These are phyloP conservation scores for Spodoptera picta DNA, from an alignment of 2,888 invertebrate species.

Conservation along the genomic window DNA sequence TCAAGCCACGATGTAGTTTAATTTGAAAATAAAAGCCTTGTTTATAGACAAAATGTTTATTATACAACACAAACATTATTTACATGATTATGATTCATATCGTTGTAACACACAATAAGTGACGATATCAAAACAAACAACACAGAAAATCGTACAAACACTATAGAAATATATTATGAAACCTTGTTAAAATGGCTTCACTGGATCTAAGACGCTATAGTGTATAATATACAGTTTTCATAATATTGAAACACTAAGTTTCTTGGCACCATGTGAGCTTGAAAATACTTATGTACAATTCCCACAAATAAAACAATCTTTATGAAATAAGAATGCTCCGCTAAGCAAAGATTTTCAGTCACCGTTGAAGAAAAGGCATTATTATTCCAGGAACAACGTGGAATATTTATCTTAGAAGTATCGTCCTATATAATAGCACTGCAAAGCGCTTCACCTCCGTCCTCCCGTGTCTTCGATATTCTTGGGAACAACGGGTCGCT, in stretches of 20 bases:
- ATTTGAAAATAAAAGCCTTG: slow-evolving; percentile 15
- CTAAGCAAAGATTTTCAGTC: slow-evolving; percentile 46
- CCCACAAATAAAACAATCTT: slow-evolving; percentile 35
- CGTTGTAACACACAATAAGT: slow-evolving; percentile 55
- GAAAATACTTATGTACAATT: slow-evolving; percentile 69
- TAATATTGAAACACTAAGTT: slow-evolving; percentile 51
- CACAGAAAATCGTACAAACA: slow-evolving; percentile 60
- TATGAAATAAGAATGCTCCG: slow-evolving; percentile 41
- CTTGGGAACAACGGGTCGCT: slow-evolving; percentile 77
- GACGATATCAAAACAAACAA: slow-evolving; percentile 63
- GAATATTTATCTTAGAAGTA: slow-evolving; percentile 37
- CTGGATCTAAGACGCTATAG: slow-evolving; percentile 60
- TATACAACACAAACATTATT: slow-evolving; percentile 83
- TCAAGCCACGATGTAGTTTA: not conserved
- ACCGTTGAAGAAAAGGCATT: slow-evolving; percentile 42
- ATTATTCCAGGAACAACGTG: slow-evolving; percentile 36
- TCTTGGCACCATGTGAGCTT: slow-evolving; percentile 74
- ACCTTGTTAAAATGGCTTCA: slow-evolving; percentile 62
- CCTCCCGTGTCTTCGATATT: slow-evolving; percentile 73
- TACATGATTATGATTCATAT: slow-evolving; percentile 74
- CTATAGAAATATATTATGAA: slow-evolving; percentile 36
- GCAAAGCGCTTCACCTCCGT: slow-evolving; percentile 67
- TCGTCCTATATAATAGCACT: slow-evolving; percentile 66
- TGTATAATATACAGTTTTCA: slow-evolving; percentile 37
- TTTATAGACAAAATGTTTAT: slow-evolving; percentile 72